Evolutionary conservation across 2,113 vertebrate species (phyloP).

Genomic region (Amblyornis subalaris): DNA sequence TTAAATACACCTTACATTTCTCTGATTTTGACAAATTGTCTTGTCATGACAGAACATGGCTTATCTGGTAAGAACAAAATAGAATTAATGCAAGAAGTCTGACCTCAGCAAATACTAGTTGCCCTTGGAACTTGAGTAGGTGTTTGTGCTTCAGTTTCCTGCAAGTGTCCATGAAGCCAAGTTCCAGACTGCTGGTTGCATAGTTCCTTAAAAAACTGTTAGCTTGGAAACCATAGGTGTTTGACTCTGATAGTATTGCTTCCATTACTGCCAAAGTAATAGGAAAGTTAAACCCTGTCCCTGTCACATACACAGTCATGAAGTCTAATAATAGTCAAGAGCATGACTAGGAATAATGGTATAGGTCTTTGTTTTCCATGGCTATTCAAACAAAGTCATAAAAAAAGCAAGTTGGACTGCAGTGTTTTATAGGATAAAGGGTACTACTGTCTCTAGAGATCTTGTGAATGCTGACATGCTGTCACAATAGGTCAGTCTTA

Average conservation of each 20-base stretch:
- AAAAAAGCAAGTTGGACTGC: background rate
- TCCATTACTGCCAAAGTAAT: background rate
- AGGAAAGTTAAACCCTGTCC: background rate
- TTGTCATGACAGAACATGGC: background rate
- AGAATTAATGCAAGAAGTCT: background rate
- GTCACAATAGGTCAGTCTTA: background rate
- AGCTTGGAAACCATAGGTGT: background rate
- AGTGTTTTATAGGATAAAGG: background rate
- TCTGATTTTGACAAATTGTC: background rate
- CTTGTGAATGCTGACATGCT: background rate
- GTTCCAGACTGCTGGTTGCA: background rate
- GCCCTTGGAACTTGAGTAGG: background rate
- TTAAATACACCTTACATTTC: background rate
- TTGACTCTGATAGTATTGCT: background rate
- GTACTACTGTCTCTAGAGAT: background rate
- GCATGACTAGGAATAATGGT: background rate
- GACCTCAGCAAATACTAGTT: background rate
- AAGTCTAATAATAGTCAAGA: background rate
- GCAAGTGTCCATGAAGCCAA: background rate
- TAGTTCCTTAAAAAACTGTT: background rate
- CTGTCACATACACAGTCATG: background rate
- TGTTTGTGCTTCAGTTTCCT: background rate
- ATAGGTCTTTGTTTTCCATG: background rate
- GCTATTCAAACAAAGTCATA: background rate
- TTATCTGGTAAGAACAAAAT: background rate